A percentile compares a stretch with the other conserved stretches of the same genome.
These are phyloP conservation scores for Dysmachus trigonus DNA, from an alignment of 2,888 invertebrate genomes.

Conservation along the genomic window DNA sequence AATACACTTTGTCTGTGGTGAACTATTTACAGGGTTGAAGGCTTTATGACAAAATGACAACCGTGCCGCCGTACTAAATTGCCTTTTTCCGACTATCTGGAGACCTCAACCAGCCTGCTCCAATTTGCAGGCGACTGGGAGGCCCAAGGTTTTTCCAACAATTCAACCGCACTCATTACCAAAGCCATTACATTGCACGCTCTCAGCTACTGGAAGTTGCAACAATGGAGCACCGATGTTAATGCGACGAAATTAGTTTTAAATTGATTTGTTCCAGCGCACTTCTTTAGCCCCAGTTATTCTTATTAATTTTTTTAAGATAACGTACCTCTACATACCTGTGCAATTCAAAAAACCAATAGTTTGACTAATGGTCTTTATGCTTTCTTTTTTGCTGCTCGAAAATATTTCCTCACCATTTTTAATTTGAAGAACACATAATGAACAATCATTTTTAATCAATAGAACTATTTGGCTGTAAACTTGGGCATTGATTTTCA, in stretches of 20 bases:
- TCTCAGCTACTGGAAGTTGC: background rate
- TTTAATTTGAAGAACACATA: background rate
- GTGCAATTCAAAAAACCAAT: background rate
- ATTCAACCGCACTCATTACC: background rate
- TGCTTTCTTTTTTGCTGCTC: background rate
- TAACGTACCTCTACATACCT: background rate
- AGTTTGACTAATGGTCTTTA: background rate
- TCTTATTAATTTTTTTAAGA: background rate
- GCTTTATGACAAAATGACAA: constrained; percentile 2
- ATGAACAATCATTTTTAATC: background rate
- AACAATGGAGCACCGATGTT: background rate
- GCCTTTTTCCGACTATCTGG: background rate
- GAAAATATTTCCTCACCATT: background rate
- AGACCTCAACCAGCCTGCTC: background rate
- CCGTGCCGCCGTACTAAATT: background rate
- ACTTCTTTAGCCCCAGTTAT: background rate
- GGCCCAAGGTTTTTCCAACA: background rate
- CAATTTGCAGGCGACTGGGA: background rate
- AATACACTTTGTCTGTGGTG: background rate
- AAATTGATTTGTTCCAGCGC: background rate
- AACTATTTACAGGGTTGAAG: constrained; percentile 3
- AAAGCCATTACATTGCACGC: background rate
- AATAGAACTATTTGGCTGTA: background rate
- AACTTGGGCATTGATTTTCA: too few relatives aligned
- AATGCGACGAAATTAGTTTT: background rate